Conservation (phyloP, 2,113 vertebrate species). For the Mandrillus leucophaeus region DNA sequence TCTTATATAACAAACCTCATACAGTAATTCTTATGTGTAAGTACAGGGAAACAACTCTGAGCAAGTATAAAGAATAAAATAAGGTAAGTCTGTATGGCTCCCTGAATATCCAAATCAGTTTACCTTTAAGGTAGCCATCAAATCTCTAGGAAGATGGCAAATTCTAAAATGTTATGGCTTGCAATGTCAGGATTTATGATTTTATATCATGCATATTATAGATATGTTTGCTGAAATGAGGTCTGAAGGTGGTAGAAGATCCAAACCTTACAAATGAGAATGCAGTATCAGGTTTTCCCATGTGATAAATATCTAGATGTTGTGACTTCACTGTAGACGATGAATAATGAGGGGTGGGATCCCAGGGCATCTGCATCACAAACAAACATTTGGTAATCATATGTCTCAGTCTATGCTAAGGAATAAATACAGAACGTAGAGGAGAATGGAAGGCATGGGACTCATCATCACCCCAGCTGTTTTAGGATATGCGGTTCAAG, state of each 20-base stretch:
- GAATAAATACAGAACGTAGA: not conserved
- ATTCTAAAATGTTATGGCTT: not conserved
- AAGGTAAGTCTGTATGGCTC: not conserved
- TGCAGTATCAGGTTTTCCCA: not conserved
- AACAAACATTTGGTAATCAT: not conserved
- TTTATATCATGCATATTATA: not conserved
- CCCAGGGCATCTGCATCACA: not conserved
- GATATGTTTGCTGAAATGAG: not conserved
- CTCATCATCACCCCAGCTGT: not conserved
- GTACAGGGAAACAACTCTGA: not conserved
- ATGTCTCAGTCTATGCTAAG: not conserved
- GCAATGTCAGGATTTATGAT: not conserved
- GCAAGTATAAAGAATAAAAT: not conserved
- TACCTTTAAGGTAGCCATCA: not conserved
- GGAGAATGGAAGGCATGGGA: not conserved
- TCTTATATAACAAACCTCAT: not conserved
- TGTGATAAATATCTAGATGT: not conserved
- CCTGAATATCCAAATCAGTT: not conserved
- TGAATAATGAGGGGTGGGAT: not conserved
- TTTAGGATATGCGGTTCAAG: not conserved
- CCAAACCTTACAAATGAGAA: not conserved
- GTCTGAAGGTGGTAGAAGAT: not conserved
- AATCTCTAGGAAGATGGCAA: not conserved
- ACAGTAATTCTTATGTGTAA: not conserved
- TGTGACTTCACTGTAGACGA: not conserved